Evolutionary conservation across 2,797 vertebrate genomes (phyloP), one percentile per base, ranked within the genome.

Genomic region (Sorex maritimensis): DNA sequence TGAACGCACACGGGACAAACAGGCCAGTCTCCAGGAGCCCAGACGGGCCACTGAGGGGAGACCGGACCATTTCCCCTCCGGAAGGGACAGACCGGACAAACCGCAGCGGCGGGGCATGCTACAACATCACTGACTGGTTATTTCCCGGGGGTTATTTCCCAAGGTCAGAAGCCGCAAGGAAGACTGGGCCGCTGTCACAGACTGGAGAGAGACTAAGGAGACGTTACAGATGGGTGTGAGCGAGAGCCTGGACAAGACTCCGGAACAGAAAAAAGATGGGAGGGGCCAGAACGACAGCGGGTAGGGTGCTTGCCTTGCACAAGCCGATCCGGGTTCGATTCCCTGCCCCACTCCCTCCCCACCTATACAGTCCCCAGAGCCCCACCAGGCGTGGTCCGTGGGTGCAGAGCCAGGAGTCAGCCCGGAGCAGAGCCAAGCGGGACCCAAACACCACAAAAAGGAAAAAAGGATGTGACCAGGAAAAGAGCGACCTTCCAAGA

Each of bases 111-210:
- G n/a, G 23, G 15, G 26, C 11, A 38, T 26, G 44, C 84, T 58
- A 77, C n/a, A 79, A 34, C 80, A 87, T 26, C 77, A 83, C 17
- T 5, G 3, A 49, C 82, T 77, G 84, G 6, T 61, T 21, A 61
- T 83, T 69, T 89, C 69, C 71, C 82, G 21, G 49, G 81, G 52
- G 14, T 34, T 34, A 34, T 34, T 34, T 34, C 34, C 26, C 75
- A 74, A 81, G 75, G 19, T 15, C 68, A 86, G 8, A 72, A 83
- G 83, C 81, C 15, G 82, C 14, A 81, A 84, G 75, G 55, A 92
- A 73, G 65, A 78, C 1, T 69, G 65, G 88, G 21, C 2, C 68
- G 82, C 38, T 34, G 10, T 72, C 75, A 90, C 1, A 89, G 41
- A 58, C 2, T 75, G 41, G 58, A 28, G 63, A 26, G 52, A 86